Percentiles rank a stretch among this genome's conserved stretches.
phyloP scores from a whole-genome alignment of 1,140 invertebrate species.

The Papilio helenus region DNA sequence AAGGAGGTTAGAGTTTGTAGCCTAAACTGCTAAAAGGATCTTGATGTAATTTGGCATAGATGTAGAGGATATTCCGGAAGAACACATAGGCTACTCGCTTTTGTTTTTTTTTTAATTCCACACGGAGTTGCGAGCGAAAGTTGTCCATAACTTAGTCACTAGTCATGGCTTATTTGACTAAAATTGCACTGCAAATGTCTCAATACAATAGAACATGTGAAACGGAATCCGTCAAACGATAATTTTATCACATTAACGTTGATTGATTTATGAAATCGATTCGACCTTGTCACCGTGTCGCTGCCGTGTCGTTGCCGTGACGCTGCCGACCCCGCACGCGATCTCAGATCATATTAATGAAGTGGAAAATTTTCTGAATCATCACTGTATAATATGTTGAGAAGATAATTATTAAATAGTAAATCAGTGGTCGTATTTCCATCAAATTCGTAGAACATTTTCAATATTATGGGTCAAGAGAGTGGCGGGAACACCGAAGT shows the following conservation, averaged over 20 bases:
- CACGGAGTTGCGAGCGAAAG: too few species aligned
- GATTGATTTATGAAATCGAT: conserved; percentile 41
- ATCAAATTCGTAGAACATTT: background rate
- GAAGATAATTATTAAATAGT: background rate
- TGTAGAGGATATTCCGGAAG: too few species aligned
- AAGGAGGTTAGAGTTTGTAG: too few species aligned
- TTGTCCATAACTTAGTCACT: too few species aligned
- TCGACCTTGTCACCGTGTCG: conserved; percentile 38
- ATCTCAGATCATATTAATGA: conserved; percentile 31
- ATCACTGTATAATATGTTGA: conserved; percentile 21
- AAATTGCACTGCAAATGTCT: too few species aligned
- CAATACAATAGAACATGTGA: background rate
- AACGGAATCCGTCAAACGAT: background rate
- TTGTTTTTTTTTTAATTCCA: too few species aligned
- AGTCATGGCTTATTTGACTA: too few species aligned
- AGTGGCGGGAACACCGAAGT: too few species aligned
- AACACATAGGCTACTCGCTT: too few species aligned
- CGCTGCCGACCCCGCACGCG: conserved; percentile 37
- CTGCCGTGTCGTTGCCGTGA: conserved; percentile 10
- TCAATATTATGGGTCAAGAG: too few species aligned
- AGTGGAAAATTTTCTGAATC: conserved; percentile 35
- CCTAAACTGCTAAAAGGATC: too few species aligned
- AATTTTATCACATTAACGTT: background rate
- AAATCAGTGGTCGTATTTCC: background rate
- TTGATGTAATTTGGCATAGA: too few species aligned